These are phyloP conservation scores for Turdus rufiventris DNA, from an alignment of 2,113 vertebrate species.

Conservation along the genomic window DNA sequence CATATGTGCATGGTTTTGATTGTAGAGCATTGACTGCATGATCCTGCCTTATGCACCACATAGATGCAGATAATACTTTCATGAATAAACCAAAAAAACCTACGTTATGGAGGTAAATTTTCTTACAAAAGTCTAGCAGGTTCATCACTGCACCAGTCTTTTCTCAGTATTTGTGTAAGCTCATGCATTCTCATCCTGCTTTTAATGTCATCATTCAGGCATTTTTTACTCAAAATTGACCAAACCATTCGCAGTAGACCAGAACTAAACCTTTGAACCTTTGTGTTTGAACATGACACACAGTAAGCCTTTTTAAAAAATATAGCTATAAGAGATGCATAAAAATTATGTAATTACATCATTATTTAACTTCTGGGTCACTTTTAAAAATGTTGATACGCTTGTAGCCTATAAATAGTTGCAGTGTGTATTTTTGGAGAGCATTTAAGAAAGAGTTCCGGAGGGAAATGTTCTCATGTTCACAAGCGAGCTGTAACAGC, in stretches of 20 bases:
- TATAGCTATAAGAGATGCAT: not conserved
- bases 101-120: not conserved
- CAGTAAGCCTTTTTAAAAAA: not conserved
- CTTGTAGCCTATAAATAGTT: not conserved
- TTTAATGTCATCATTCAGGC: not conserved
- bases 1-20: not conserved
- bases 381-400: not conserved
- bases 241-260: not conserved
- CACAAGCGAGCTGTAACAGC: rapidly evolving
- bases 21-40: not conserved
- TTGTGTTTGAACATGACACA: not conserved
- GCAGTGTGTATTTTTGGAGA: not conserved
- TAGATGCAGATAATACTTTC: not conserved
- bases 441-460: not conserved
- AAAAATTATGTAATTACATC: not conserved
- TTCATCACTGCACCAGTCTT: not conserved
- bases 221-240: not conserved
- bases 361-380: not conserved
- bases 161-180: not conserved
- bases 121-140: not conserved
- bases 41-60: not conserved
- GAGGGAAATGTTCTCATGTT: not conserved
- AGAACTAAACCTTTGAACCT: not conserved
- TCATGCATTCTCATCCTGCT: not conserved
- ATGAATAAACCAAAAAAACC: not conserved